Evolutionary conservation across 2,888 invertebrate genomes (phyloP).

Genomic region (Alcis repandata): DNA sequence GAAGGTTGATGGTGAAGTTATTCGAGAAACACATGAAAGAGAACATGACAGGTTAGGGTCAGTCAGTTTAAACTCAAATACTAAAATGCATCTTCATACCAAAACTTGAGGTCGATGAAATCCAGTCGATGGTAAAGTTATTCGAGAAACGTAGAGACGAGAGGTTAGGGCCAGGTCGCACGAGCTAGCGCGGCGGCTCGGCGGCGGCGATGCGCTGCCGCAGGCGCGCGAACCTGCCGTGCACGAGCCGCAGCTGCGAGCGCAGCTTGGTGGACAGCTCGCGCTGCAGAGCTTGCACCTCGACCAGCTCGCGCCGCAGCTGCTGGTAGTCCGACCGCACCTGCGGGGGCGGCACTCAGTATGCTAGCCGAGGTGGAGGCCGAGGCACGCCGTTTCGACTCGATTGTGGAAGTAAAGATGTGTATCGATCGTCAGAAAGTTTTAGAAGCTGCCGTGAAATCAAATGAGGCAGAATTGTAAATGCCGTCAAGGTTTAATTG

Average conservation of each 20-base stretch:
- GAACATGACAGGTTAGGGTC: conserved; percentile 26
- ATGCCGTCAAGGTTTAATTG: too few species aligned
- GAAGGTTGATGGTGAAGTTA: background rate
- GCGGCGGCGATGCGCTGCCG: conserved; percentile 89
- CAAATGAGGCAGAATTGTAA: too few species aligned
- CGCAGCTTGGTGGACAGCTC: conserved; percentile 92
- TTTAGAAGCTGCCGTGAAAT: too few species aligned
- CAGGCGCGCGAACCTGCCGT: conserved; percentile 90
- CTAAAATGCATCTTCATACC: background rate
- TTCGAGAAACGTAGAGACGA: conserved; percentile 27
- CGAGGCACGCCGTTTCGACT: conserved; percentile 1
- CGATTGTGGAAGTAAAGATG: background rate
- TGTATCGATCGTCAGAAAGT: background rate
- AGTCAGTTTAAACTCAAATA: background rate
- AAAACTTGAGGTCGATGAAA: background rate
- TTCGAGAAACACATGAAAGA: conserved; percentile 27
- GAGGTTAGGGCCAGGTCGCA: conserved; percentile 20
- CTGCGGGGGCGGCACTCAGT: conserved; percentile 57
- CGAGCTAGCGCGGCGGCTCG: conserved; percentile 67
- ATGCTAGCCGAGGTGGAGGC: background rate
- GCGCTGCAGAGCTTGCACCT: conserved; percentile 92
- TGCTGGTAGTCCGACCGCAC: conserved; percentile 93
- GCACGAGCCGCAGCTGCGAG: conserved; percentile 90
- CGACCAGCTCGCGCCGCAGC: conserved; percentile 91
- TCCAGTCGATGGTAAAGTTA: background rate